Conservation (phyloP, 1,140 invertebrate genomes). For the Ips typographus region DNA sequence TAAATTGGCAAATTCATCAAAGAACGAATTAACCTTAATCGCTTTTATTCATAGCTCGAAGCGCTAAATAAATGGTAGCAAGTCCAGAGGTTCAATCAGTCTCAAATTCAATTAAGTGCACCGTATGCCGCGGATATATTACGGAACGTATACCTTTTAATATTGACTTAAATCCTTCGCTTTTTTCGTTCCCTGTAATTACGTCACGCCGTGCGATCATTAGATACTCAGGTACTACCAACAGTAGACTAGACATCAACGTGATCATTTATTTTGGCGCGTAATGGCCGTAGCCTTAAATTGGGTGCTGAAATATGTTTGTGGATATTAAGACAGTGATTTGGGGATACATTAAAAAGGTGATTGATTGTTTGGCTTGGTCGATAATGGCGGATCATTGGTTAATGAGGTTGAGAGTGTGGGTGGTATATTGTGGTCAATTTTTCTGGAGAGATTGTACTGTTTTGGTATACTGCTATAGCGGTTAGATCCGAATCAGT, state of each 20-base stretch:
- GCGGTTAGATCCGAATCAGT: background rate
- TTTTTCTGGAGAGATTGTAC: background rate
- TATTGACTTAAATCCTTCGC: slow-evolving; percentile 25
- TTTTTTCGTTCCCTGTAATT: slow-evolving; percentile 26
- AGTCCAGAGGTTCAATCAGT: slow-evolving; percentile 15
- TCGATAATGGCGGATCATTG: background rate
- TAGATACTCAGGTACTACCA: slow-evolving; percentile 5
- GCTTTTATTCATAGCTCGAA: background rate
- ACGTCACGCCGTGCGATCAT: slow-evolving; percentile 16
- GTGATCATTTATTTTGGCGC: slow-evolving; percentile 26
- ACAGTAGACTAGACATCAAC: slow-evolving; percentile 19
- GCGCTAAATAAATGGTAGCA: background rate
- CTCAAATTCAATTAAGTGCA: slow-evolving; percentile 22
- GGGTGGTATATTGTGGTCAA: background rate
- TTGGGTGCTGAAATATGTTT: slow-evolving; percentile 23
- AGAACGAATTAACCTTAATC: slow-evolving; percentile 23
- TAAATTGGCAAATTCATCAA: background rate
- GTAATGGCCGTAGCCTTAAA: slow-evolving; percentile 24
- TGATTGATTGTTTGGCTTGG: slow-evolving; percentile 5
- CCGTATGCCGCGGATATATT: slow-evolving; percentile 15
- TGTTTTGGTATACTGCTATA: background rate
- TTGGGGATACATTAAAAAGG: slow-evolving; percentile 17
- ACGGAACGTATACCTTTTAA: slow-evolving; percentile 22
- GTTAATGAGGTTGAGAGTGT: background rate
- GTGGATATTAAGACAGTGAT: slow-evolving; percentile 15